phyloP scores from a whole-genome alignment of 2,888 invertebrate species.

The Leptinotarsa juncta region DNA sequence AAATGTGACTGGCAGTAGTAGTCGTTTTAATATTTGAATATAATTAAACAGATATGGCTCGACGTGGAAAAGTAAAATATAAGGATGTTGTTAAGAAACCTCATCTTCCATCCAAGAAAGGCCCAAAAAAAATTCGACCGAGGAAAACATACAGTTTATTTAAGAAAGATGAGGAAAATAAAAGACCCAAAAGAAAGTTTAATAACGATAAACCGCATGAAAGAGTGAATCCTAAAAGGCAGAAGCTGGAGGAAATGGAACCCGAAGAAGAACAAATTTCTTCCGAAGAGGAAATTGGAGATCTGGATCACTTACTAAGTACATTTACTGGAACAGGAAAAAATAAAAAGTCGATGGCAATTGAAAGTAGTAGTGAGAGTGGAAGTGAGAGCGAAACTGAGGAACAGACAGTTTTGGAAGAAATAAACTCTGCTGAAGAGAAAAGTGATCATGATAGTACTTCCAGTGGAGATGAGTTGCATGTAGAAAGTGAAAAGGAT shows the following conservation, averaged over 20 bases:
- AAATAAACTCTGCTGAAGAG: constrained; percentile 42
- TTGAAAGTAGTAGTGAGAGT: constrained; percentile 62
- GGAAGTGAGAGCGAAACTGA: constrained; percentile 50
- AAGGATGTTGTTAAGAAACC: constrained; percentile 51
- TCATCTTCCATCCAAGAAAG: constrained; percentile 43
- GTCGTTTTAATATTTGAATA: not conserved
- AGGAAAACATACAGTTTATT: constrained; percentile 52
- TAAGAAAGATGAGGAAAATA: constrained; percentile 45
- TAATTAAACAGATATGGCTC: constrained; percentile 34
- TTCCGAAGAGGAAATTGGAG: constrained; percentile 49
- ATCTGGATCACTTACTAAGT: constrained; percentile 52
- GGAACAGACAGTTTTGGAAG: constrained; percentile 40
- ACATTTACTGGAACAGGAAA: constrained; percentile 50
- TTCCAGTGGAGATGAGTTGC: constrained; percentile 35
- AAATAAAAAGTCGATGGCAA: constrained; percentile 53
- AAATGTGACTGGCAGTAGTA: not conserved
- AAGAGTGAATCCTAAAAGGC: constrained; percentile 64
- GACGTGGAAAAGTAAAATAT: constrained; percentile 51
- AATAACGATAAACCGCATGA: constrained; percentile 65
- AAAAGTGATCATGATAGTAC: constrained; percentile 37
- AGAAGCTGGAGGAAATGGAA: constrained; percentile 38
- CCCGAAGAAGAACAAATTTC: constrained; percentile 32
- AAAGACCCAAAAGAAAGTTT: constrained; percentile 46
- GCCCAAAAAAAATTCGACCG: constrained; percentile 40
- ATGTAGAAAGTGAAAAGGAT: constrained; percentile 45